Base-by-base conservation (phyloP, 2,797 vertebrate species). In the Stomatorhinus walkeri region DNA sequence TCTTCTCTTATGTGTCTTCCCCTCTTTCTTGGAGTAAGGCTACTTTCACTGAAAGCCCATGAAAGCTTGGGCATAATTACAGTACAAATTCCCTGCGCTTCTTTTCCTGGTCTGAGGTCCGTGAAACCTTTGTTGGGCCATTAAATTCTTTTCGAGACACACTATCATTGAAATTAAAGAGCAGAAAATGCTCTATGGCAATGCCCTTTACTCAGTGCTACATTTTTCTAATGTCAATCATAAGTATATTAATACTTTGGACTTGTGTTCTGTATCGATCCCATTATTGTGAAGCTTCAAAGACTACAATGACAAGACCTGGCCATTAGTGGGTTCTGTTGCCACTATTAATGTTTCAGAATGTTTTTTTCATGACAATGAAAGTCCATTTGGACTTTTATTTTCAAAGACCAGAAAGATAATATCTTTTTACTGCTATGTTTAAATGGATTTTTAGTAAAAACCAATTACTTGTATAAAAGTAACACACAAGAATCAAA, bases 271-370 rank as follows among this genome's bases (percentile, higher is more conserved):
- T 92, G 91, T 95, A 96, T 96, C 95, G 96, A 96, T 96, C 95
- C 93, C 89, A 72, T 89, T 90, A 92, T 96, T 95, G 94, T 95
- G 92, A 93, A 92, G 92, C 94, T 93, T 93, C 93, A 92, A 92
- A 95, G 94, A 94, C 94, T 91, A 93, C 90, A 93, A 94, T 96
- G 96, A 96, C 96, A 96, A 96, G 94, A 91, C 91, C 93, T 90
- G 91, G 95, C 96, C 96, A 96, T 96, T 96, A 96, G 95, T 92
- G 94, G 93, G 92, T 95, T 94, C 94, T 94, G 94, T 90, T 91
- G 92, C 93, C 94, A 93, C 94, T 95, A 96, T 96, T 96, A 96
- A 94, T 94, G 94, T 95, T 94, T 94, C 94, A 93, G 94, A 93
- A 90, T 92, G 93, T 95, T 95, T 94, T 95, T 95, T 56, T 95